phyloP scores from a whole-genome alignment of 2,797 vertebrate genomes.

The Gorsachius magnificus region DNA sequence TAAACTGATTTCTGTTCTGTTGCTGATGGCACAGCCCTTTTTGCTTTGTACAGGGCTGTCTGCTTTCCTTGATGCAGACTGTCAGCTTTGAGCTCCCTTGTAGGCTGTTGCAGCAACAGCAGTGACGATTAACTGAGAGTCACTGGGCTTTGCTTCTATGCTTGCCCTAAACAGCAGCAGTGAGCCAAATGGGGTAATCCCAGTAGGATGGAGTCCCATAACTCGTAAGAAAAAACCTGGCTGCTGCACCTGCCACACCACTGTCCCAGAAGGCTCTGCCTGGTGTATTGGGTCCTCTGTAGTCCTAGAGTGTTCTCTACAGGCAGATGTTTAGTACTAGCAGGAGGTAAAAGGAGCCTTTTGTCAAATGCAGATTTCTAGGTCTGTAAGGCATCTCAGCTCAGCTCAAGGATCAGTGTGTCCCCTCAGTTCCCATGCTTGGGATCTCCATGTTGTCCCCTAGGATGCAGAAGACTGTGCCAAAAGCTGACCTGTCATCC shows the following conservation, averaged over 20 bases:
- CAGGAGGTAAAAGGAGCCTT: neutral
- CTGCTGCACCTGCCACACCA: neutral
- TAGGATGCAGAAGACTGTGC: neutral
- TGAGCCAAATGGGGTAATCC: neutral
- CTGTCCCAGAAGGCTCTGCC: neutral
- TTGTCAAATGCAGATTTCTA: neutral
- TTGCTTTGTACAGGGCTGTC: neutral
- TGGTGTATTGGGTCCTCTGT: too few species aligned
- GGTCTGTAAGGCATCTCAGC: neutral
- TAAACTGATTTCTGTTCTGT: neutral
- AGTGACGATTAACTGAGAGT: neutral
- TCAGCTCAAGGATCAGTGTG: neutral
- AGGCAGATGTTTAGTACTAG: neutral
- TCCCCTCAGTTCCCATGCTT: neutral
- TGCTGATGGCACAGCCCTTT: neutral
- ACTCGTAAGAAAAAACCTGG: neutral
- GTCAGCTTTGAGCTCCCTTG: neutral
- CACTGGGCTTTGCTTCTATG: neutral
- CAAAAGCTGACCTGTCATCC: neutral
- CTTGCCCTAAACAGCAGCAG: neutral
- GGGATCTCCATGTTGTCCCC: neutral
- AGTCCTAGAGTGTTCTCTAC: neutral
- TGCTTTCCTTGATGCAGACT: rapidly evolving
- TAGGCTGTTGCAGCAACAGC: neutral
- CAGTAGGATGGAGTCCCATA: neutral